Conservation (phyloP, 1,140 invertebrate genomes). For the Formica selysi region DNA sequence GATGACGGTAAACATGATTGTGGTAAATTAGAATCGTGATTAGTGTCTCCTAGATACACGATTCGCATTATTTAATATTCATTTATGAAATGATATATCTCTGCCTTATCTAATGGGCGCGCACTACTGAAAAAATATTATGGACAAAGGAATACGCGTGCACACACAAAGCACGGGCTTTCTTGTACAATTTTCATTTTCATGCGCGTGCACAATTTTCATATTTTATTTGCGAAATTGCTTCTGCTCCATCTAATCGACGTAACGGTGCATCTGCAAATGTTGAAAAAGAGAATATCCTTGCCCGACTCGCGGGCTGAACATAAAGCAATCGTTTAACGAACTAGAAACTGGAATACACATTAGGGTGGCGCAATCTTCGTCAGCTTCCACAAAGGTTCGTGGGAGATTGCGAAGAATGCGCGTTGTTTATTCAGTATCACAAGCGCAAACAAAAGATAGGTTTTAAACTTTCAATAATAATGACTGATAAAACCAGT, state of each 20-base stretch:
- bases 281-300: slow-evolving; percentile 38
- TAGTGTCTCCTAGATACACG: slow-evolving; percentile 14
- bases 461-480: background rate
- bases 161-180: slow-evolving; percentile 7
- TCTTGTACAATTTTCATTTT: slow-evolving; percentile 37
- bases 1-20: background rate
- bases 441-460: background rate
- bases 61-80: slow-evolving; percentile 42
- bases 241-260: slow-evolving; percentile 60
- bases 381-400: slow-evolving; percentile 6
- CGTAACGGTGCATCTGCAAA: slow-evolving; percentile 53
- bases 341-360: slow-evolving; percentile 78
- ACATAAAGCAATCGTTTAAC: slow-evolving; percentile 66
- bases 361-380: slow-evolving; percentile 65
- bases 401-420: background rate
- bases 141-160: slow-evolving; percentile 31
- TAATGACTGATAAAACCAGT: slow-evolving; percentile 2
- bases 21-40: background rate
- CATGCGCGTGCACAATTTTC: slow-evolving; percentile 58
- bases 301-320: background rate
- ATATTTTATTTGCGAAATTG: slow-evolving; percentile 56
- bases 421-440: slow-evolving; percentile 9
- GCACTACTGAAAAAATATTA: slow-evolving; percentile 57
- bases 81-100: slow-evolving; percentile 53
- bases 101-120: slow-evolving; percentile 44